Conservation (phyloP, 1,140 invertebrate genomes). For the Samia ricini region DNA sequence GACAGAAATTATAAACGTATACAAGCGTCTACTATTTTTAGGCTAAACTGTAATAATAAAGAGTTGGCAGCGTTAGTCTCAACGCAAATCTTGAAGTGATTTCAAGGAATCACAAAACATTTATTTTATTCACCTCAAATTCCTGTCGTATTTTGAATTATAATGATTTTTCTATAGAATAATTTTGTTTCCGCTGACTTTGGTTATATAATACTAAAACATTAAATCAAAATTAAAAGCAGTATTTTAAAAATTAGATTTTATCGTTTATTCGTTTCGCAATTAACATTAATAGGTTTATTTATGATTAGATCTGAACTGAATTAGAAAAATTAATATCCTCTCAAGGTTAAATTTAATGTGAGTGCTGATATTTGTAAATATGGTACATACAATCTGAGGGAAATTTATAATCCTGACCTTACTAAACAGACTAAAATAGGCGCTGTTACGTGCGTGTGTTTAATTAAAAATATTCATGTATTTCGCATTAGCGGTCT, state of each 20-base stretch:
- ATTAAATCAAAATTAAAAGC: too few species aligned
- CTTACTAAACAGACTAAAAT: not conserved
- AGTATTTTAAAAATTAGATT: too few species aligned
- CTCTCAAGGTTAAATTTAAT: too few species aligned
- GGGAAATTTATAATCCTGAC: not conserved
- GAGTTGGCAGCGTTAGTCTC: constrained; percentile 31
- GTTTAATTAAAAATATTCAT: not conserved
- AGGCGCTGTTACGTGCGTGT: too few species aligned
- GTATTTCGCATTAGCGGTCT: not conserved
- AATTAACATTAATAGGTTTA: too few species aligned
- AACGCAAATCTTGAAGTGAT: constrained; percentile 2
- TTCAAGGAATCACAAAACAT: constrained; percentile 8
- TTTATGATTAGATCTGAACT: too few species aligned
- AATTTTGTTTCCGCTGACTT: not conserved
- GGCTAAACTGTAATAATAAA: constrained; percentile 19
- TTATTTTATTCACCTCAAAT: not conserved
- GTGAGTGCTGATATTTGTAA: too few species aligned
- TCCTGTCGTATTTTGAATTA: not conserved
- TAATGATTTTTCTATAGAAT: not conserved
- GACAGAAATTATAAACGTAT: constrained; percentile 19
- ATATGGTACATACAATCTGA: too few species aligned
- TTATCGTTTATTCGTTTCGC: too few species aligned
- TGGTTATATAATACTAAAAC: too few species aligned
- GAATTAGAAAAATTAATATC: too few species aligned
- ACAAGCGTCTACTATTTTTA: constrained; percentile 31